Conservation (phyloP, 2,888 invertebrate species). For the Fragum whitleyi region DNA sequence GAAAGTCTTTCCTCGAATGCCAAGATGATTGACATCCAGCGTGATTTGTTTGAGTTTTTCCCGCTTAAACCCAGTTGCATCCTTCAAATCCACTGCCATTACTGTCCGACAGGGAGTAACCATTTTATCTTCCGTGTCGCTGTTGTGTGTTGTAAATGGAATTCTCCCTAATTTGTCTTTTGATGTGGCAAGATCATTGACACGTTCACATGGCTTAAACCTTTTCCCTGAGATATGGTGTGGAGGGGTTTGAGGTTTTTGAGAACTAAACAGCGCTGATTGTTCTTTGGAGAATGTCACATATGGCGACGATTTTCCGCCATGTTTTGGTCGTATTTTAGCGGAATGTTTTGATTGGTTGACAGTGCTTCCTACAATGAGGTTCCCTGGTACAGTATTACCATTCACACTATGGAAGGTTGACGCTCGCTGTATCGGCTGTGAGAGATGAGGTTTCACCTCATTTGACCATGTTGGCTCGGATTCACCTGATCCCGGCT, state of each 20-base stretch:
- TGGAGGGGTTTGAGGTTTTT: conserved; percentile 38
- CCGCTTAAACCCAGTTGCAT: conserved; percentile 17
- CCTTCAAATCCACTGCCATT: conserved; percentile 43
- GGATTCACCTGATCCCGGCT: conserved; percentile 48
- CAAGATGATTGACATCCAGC: conserved; percentile 57
- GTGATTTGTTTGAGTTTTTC: conserved; percentile 42
- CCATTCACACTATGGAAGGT: conserved; percentile 31
- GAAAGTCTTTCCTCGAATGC: conserved; percentile 52
- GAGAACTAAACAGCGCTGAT: not conserved
- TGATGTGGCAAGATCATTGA: conserved; percentile 35
- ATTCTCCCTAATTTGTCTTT: conserved; percentile 38
- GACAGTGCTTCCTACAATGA: conserved; percentile 57
- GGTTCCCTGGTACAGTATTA: conserved; percentile 45
- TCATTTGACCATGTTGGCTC: conserved; percentile 40
- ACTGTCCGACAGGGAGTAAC: conserved; percentile 32
- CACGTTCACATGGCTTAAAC: conserved; percentile 44
- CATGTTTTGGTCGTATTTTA: conserved; percentile 31
- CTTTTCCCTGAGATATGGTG: conserved; percentile 50
- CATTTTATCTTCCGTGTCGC: not conserved
- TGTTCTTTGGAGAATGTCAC: conserved; percentile 46
- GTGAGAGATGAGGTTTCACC: not conserved
- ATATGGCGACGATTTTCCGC: conserved; percentile 44
- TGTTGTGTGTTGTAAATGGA: conserved; percentile 32
- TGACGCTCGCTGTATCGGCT: conserved; percentile 23
- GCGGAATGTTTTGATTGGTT: conserved; percentile 30